Conservation (phyloP, 64 coral and sea anemone genomes). For the Montipora cactus region DNA sequence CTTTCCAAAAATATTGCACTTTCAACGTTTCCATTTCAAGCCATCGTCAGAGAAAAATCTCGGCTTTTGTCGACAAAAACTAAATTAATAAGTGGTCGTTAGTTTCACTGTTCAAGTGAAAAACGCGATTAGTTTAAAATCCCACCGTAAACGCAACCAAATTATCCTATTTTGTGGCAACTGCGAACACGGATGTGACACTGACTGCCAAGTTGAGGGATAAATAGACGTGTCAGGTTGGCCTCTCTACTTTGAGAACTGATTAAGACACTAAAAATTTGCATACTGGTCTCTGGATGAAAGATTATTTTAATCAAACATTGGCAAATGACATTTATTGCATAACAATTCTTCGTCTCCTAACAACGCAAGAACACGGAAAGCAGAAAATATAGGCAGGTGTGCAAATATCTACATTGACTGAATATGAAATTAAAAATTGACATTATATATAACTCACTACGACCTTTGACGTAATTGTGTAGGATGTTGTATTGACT, state of each 20-base stretch:
- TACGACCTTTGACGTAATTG: no score
- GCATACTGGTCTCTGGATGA: constrained; percentile 5
- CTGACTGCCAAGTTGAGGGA: background rate
- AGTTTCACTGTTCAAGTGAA: background rate
- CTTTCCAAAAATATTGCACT: no score
- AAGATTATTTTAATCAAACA: constrained; percentile 19
- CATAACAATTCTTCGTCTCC: constrained; percentile 21
- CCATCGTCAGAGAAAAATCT: no score
- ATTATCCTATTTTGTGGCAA: no score
- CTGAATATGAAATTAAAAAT: background rate
- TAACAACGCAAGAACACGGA: background rate
- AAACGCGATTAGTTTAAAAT: background rate
- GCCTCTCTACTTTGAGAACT: background rate
- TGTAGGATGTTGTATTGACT: no score
- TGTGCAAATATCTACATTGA: constrained; percentile 4
- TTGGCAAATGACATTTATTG: background rate
- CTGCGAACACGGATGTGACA: no score
- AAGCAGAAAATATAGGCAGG: background rate
- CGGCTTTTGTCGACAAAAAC: background rate
- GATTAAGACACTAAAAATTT: background rate
- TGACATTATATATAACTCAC: no score
- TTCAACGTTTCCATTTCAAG: no score
- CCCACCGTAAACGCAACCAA: background rate
- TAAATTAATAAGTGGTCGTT: background rate
- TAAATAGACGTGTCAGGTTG: constrained; percentile 14